Evolutionary conservation across 1,140 invertebrate genomes (phyloP), one percentile per base, ranked within the genome.

Genomic region (Drosophila navojoa): DNA sequence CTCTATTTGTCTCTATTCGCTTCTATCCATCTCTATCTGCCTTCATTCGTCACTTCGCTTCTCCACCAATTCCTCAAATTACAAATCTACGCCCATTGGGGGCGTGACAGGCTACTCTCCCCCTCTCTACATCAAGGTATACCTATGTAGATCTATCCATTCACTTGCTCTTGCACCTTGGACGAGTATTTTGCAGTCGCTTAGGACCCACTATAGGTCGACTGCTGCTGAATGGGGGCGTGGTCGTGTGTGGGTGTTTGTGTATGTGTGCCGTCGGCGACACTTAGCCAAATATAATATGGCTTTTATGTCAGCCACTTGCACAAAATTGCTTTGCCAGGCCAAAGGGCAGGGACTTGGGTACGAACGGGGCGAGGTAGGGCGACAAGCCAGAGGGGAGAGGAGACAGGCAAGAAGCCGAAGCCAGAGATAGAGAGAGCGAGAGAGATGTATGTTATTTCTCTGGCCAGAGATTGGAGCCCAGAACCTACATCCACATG

Each of bases 271-370:
- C 77, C 81, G 77, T 74, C 82, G 81, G 81, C 85, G 81, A 85
- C 81, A 85, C 81, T 85, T 85, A 81, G 81, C 81, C 81, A 85
- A 85, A 85, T 85, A 86, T 85, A 85, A 85, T 85, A 86, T 86
- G 81, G 81, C 81, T 85, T 85, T 85, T 86, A 85, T 85, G 81
- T 81, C 81, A 85, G 81, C 74, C 75, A 85, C 81, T 85, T 85
- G 81, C 81, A 86, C 63, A 78, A 85, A 86, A 85, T 85, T 85
- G 81, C 81, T 86, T 86, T 64, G 77, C 58, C 38, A 40, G 22
- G 22, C 49, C 25, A n/a, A 53, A 10, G 7, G 27, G 9, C 10
- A 22, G 47, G 29, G 3, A 7, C 6, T 1, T 0, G 50, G n/a
- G 15, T 10, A 27, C 7, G 6, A 38, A 38, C 3, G 50, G n/a